These are phyloP conservation scores for Horisme vitalbata DNA, from an alignment of 2,888 invertebrate genomes.

Conservation along the genomic window DNA sequence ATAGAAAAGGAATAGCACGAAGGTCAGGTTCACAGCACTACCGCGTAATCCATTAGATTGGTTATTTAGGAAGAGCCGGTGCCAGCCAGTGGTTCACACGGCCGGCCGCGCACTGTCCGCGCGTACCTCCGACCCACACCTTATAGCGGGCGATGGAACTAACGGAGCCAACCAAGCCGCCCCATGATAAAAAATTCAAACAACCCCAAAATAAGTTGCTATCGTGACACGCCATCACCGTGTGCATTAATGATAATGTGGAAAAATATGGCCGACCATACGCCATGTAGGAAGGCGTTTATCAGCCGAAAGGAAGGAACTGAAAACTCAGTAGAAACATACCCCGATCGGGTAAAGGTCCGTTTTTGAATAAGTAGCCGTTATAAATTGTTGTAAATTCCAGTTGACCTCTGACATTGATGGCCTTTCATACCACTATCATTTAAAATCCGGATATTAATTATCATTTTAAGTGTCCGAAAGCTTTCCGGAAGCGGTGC, in stretches of 20 bases:
- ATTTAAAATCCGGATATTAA: conserved; percentile 13
- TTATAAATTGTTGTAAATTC: conserved; percentile 26
- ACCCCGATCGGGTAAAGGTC: conserved; percentile 43
- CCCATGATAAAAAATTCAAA: conserved; percentile 67
- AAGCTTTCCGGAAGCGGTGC: conserved; percentile 14
- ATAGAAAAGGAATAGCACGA: conserved; percentile 41
- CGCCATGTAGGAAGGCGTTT: conserved; percentile 37
- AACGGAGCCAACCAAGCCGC: conserved; percentile 60
- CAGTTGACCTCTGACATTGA: conserved; percentile 37
- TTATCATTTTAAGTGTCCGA: conserved; percentile 23
- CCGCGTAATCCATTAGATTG: conserved; percentile 58
- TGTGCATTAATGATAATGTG: conserved; percentile 56
- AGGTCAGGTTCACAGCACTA: conserved; percentile 67
- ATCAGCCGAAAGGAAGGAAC: conserved; percentile 35
- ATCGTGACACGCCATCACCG: conserved; percentile 51
- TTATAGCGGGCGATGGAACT: conserved; percentile 62
- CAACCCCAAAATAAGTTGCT: conserved; percentile 61
- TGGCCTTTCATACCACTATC: conserved; percentile 18
- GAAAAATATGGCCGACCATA: conserved; percentile 41
- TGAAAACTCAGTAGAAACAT: conserved; percentile 30
- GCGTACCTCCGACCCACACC: conserved; percentile 57
- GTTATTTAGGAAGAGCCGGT: conserved; percentile 53
- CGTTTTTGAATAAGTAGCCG: conserved; percentile 39
- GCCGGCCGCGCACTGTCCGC: conserved; percentile 76
- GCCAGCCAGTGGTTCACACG: conserved; percentile 72